Conservation (phyloP, 1,140 invertebrate genomes). For the Agraylea sexmaculata region DNA sequence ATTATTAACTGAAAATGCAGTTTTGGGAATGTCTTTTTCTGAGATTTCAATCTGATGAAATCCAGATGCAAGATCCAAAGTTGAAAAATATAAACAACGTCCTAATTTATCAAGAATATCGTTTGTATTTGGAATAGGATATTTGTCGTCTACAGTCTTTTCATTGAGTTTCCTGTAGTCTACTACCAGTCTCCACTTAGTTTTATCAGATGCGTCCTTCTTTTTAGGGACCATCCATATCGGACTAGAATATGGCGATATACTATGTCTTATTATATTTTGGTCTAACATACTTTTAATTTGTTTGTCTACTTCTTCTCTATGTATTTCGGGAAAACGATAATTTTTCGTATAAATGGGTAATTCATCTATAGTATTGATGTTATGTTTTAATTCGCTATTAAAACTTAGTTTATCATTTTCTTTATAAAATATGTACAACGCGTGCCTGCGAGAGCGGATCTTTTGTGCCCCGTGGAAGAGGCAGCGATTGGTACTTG, state of each 20-base stretch:
- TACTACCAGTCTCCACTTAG: constrained; percentile 26
- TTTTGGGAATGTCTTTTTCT: constrained; percentile 29
- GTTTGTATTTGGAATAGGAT: constrained; percentile 38
- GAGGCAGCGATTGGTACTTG: no score
- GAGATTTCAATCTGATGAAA: constrained; percentile 39
- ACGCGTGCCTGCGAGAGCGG: no score
- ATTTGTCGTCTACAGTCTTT: constrained; percentile 30
- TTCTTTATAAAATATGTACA: no score
- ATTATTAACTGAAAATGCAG: constrained; percentile 29
- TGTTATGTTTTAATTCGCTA: constrained; percentile 18
- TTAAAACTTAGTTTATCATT: constrained; percentile 11
- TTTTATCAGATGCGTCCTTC: constrained; percentile 21
- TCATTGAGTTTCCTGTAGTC: constrained; percentile 27
- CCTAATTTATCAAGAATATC: constrained; percentile 34
- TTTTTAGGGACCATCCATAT: constrained; percentile 13
- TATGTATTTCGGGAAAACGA: constrained; percentile 20
- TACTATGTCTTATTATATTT: constrained; percentile 13
- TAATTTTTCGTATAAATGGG: constrained; percentile 19
- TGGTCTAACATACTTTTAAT: constrained; percentile 22
- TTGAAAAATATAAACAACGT: constrained; percentile 28
- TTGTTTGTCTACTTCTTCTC: constrained; percentile 22
- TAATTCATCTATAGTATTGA: constrained; percentile 14
- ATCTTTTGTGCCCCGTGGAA: no score
- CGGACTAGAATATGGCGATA: no score
- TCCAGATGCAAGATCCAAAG: constrained; percentile 34